A percentile compares a stretch with the other conserved stretches of the same genome.
These are phyloP conservation scores for Sarotherodon lohbergeri DNA, from an alignment of 2,113 vertebrate genomes.

Conservation along the genomic window DNA sequence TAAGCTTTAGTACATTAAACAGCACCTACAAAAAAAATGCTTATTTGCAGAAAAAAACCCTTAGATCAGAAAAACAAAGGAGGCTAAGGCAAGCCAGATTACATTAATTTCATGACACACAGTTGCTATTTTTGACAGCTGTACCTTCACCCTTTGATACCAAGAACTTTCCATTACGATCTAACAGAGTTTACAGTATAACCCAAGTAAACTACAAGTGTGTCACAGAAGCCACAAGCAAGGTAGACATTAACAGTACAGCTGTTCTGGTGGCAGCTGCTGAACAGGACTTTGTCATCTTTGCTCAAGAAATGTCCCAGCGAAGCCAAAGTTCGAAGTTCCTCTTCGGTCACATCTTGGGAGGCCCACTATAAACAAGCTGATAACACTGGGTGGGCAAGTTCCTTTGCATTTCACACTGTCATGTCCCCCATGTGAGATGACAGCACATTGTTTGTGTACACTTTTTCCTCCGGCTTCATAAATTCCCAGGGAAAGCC, in stretches of 20 bases:
- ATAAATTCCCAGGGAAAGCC: constrained; percentile 35
- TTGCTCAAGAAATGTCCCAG: neutral
- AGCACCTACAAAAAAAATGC: neutral
- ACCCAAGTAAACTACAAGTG: neutral
- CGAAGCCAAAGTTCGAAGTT: constrained; percentile 42
- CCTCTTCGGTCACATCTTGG: constrained; percentile 25
- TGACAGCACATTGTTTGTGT: constrained; percentile 38
- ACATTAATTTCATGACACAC: neutral
- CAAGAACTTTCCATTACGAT: neutral
- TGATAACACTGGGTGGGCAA: constrained; percentile 49
- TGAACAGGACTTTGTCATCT: neutral
- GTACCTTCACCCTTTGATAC: neutral
- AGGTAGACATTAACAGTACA: neutral
- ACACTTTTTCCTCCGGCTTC: neutral
- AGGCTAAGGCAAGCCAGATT: neutral
- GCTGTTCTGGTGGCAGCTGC: neutral
- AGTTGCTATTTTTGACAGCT: neutral
- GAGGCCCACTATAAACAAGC: constrained; percentile 33
- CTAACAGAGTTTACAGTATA: constrained; percentile 6
- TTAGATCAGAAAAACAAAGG: neutral
- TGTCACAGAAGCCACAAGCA: neutral
- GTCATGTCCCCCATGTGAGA: neutral
- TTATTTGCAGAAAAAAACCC: neutral
- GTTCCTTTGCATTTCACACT: constrained; percentile 33
- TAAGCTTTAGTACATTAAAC: neutral